Percentiles rank a stretch among this genome's conserved stretches.
These are phyloP conservation scores for Gambusia yucatana DNA, from an alignment of 2,797 vertebrate genomes.

Conservation along the genomic window DNA sequence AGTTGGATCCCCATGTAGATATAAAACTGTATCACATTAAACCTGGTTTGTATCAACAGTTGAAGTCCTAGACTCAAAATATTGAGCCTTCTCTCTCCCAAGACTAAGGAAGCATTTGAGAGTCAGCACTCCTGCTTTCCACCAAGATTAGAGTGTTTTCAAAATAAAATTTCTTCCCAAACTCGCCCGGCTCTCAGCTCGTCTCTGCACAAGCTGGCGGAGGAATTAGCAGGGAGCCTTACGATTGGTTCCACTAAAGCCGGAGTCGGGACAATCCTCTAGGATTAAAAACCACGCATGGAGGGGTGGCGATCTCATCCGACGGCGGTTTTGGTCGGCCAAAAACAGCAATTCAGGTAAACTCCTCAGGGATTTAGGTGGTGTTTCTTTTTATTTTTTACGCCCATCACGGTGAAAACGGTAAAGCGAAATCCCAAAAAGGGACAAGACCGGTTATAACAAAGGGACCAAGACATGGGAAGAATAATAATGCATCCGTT, in stretches of 20 bases:
- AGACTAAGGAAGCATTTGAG: background rate
- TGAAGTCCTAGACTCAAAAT: background rate
- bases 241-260: background rate
- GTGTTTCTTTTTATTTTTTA: background rate
- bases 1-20: background rate
- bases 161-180: background rate
- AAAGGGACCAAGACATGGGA: background rate
- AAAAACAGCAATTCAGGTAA: background rate
- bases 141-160: background rate
- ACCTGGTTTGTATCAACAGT: background rate
- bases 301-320: background rate
- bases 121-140: slow-evolving; percentile 27
- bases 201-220: background rate
- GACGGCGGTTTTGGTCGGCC: background rate
- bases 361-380: background rate
- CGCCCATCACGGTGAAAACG: background rate
- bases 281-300: background rate
- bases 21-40: background rate
- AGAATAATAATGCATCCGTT: background rate
- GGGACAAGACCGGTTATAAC: background rate
- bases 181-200: background rate
- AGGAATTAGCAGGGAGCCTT: background rate
- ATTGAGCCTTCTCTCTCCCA: slow-evolving; percentile 3
- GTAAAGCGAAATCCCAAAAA: background rate
- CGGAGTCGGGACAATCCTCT: background rate